Evolutionary conservation across 2,888 invertebrate species (phyloP), one percentile per base, ranked within the genome.

Genomic region (Nemurella pictetii): DNA sequence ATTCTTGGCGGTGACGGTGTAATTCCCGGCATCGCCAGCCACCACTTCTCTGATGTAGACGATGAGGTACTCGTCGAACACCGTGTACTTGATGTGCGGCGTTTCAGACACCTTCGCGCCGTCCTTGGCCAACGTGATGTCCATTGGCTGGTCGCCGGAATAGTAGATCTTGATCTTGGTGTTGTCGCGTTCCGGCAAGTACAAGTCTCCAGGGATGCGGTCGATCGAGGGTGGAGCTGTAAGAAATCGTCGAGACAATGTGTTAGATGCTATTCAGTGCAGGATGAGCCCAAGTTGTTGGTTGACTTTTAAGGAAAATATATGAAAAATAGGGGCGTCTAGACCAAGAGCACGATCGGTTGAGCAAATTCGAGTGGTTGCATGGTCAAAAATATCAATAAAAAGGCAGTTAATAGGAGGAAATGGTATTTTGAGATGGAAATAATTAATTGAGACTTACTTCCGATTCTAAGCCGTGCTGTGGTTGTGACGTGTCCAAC

Each of bases 121-220:
- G 89, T 98, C 96, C 89, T 95, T 96, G 86, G 94, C 94, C 85
- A 99, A 93, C 0, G 93, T 94, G 84, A 99, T 95, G 87, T 96
- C 95, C 90, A 98, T 95, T 5, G 99, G 99, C 90, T 98, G 98
- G 89, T 99, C 98, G 32, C 99, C 99, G 84, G 95, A 95, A 92
- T 98, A 99, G 89, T 96, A 97, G 87, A 99, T 95, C 92, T 99
- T 99, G 89, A 99, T 96, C 92, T 99, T 99, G 9, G 97, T 97
- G 90, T 98, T 98, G 89, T 99, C 99, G 83, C 96, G 96, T 89
- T 98, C 98, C 0, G 98, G 96, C 0, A 99, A 92, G 89, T 96
- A 96, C 26, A 99, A 92, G 89, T 97, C 97, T 74, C 94, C 95
- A 9, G 99, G 98, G 90, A 98, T 96, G 85, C 96, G 94, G 87